Conservation (phyloP, 2,113 vertebrate genomes). For the Coptodon bakossiorum region DNA sequence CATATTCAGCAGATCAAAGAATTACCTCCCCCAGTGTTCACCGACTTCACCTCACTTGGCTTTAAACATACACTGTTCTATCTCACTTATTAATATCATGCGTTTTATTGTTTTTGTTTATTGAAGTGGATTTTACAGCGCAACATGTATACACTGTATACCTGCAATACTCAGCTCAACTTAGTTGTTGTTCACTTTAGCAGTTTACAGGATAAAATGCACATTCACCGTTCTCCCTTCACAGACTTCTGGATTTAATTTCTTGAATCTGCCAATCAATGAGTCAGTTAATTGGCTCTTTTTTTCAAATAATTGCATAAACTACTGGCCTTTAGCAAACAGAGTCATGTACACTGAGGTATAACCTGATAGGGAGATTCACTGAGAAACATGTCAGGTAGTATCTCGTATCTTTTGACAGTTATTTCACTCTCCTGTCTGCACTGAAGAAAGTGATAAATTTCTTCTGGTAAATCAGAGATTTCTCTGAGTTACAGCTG, state of each 20-base stretch:
- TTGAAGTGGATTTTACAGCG: not conserved
- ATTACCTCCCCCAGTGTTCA: not conserved
- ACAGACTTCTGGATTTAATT: not conserved
- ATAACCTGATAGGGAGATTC: not conserved
- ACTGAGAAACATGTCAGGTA: not conserved
- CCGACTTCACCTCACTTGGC: not conserved
- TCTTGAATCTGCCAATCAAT: not conserved
- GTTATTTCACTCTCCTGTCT: not conserved
- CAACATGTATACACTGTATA: not conserved
- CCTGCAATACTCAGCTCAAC: not conserved
- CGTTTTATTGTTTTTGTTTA: not conserved
- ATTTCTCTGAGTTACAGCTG: not conserved
- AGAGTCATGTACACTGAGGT: not conserved
- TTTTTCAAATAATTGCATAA: not conserved
- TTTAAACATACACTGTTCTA: not conserved
- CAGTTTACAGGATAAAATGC: not conserved
- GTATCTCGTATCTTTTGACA: not conserved
- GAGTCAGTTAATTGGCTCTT: conserved; percentile 2
- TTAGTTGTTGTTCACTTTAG: not conserved
- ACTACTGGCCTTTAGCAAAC: not conserved
- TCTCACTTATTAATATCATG: not conserved
- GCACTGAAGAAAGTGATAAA: not conserved
- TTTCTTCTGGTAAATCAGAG: not conserved
- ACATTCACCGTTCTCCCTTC: not conserved
- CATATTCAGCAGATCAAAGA: not conserved